Evolutionary conservation across 2,888 invertebrate genomes (phyloP), one percentile per base, ranked within the genome.

Genomic region (Patella caerulea): DNA sequence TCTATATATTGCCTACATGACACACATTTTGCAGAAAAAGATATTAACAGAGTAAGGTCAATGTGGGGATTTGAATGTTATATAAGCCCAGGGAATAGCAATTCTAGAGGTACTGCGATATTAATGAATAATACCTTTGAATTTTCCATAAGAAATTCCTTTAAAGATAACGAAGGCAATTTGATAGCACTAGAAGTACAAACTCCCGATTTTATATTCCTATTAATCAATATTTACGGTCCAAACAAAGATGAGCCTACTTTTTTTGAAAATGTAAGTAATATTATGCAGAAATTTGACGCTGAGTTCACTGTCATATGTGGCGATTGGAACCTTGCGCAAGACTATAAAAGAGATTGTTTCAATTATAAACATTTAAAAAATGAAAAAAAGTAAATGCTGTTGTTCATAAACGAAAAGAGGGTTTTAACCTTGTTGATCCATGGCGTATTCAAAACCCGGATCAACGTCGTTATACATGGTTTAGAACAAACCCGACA

Each of bases 391-490:
- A 12, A 11, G 19, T 12, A n/a, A 65, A 19, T 19, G 24, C 9
- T 19, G 19, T 19, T 19, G 65, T 65, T 9, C 24, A 19, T 9
- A 19, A n/a, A 19, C 24, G 15, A 65, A 65, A 65, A 2, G 65
- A 65, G 29, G 29, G 1, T 24, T 24, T 24, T 24, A 24, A 24
- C 24, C 24, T 24, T 24, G 24, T 52, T 71, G 59, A 72, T 52
- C 24, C 70, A 7, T 77, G 71, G 71, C 17, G 59, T 24, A n/a
- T n/a, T 14, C 70, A 71, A 70, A 75, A 75, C 54, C 52, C 24
- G n/a, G 71, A 56, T 11, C 70, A 54, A 71, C 29, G 9, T 34
- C 77, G 73, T 71, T 77, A 54, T 56, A 77, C 73, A 74, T 77
- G 77, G 74, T 70, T 29, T n/a, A 70, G 74, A 45, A 73, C 52